Conservation (phyloP, 2,113 vertebrate genomes). For the Mus pahari region DNA sequence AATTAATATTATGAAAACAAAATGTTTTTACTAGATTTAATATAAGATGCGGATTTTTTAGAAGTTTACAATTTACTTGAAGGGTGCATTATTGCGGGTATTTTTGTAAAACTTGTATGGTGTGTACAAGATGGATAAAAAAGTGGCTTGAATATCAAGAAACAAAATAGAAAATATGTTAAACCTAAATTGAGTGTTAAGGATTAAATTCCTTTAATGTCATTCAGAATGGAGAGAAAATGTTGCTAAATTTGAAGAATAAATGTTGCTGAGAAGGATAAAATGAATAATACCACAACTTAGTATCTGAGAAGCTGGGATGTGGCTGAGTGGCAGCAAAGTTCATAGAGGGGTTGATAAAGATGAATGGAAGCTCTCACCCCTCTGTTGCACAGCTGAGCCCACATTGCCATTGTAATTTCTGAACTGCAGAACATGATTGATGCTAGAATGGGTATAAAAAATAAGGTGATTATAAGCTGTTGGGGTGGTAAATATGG, state of each 20-base stretch:
- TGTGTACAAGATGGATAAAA: background rate
- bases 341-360: slow-evolving; percentile 13
- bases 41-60: background rate
- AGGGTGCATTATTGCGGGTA: background rate
- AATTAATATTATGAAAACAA: background rate
- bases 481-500: background rate
- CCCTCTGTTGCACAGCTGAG: slow-evolving; percentile 43
- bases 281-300: background rate
- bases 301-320: background rate
- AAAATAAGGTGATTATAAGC: background rate
- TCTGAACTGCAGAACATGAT: slow-evolving; percentile 58
- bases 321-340: background rate
- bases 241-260: background rate
- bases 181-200: background rate
- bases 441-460: slow-evolving; percentile 23
- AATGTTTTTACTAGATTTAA: background rate
- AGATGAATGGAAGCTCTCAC: slow-evolving; percentile 42
- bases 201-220: background rate
- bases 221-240: background rate
- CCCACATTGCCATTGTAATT: slow-evolving; percentile 24
- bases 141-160: background rate
- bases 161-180: background rate
- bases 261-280: slow-evolving; percentile 4
- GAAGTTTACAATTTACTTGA: background rate
- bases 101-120: background rate